Percentiles rank a stretch among this genome's conserved stretches.
Evolutionary conservation across 2,113 vertebrate genomes (phyloP).

Genomic region (Salminus brasiliensis): DNA sequence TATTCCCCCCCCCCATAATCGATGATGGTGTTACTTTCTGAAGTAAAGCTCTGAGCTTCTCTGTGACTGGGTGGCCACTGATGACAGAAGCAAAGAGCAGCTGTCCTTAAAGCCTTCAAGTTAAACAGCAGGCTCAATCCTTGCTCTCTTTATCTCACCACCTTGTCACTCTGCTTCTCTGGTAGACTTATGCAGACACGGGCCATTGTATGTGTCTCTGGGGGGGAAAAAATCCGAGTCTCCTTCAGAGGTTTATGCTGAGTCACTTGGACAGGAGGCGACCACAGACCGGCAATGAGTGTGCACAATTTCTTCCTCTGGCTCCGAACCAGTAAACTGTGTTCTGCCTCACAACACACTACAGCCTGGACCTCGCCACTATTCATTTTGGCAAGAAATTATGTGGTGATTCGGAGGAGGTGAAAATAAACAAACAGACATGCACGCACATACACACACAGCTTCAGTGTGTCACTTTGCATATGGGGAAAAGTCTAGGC

Average conservation of each 20-base stretch:
- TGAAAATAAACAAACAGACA: constrained; percentile 15
- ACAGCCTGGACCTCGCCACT: background rate
- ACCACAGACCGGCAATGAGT: constrained; percentile 54
- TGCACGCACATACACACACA: background rate
- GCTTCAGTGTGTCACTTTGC: background rate
- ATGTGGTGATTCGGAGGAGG: background rate
- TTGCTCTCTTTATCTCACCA: background rate
- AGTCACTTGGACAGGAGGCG: constrained; percentile 72
- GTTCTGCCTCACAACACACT: constrained; percentile 16
- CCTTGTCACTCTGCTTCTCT: background rate
- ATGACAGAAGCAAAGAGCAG: background rate
- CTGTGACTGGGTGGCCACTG: no score
- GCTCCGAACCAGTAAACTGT: constrained; percentile 31
- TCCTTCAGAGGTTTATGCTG: constrained; percentile 65
- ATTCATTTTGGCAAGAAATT: background rate
- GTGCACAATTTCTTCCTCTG: constrained; percentile 45
- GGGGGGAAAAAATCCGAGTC: constrained; percentile 62
- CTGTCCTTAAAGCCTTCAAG: constrained; percentile 4
- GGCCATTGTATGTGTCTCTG: constrained; percentile 48
- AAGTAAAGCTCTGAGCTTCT: background rate
- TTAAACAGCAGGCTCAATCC: background rate
- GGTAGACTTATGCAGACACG: background rate
- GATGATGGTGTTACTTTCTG: background rate
- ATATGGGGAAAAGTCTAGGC: background rate
- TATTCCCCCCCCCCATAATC: no score